These are phyloP conservation scores for Oscheius sp. DNA, from an alignment of 2,888 invertebrate species.

Conservation along the genomic window DNA sequence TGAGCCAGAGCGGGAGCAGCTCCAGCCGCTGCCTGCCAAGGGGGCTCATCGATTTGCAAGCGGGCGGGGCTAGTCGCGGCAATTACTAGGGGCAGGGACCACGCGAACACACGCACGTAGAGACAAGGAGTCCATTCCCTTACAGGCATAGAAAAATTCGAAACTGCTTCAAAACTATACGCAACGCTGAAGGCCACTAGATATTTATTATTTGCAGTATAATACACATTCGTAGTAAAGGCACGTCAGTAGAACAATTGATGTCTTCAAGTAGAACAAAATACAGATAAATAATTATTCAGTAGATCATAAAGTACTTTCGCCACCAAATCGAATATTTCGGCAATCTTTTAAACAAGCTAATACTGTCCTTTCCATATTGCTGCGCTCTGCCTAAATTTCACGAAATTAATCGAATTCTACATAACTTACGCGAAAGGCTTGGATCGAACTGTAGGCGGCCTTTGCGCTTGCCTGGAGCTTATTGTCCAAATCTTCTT, in stretches of 20 bases:
- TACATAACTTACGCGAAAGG: not conserved
- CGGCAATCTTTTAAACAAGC: not conserved
- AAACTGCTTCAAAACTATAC: too few relatives aligned
- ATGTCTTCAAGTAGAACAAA: too few relatives aligned
- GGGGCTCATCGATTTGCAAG: slow-evolving; percentile 12
- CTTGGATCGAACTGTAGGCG: not conserved
- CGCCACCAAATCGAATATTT: not conserved
- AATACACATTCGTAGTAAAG: too few relatives aligned
- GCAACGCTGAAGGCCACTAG: too few relatives aligned
- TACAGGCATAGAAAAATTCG: not conserved
- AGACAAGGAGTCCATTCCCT: not conserved
- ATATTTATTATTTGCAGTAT: too few relatives aligned
- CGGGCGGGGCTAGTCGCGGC: not conserved
- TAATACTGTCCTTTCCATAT: not conserved
- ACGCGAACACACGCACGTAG: not conserved
- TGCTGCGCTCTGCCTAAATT: slow-evolving; percentile 8
- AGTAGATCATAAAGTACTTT: too few relatives aligned
- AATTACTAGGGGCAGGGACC: slow-evolving; percentile 15
- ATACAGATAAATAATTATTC: too few relatives aligned
- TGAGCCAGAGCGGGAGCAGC: slow-evolving; percentile 17
- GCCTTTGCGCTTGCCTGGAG: not conserved
- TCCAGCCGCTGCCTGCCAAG: not conserved
- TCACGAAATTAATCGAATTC: not conserved
- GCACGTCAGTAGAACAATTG: too few relatives aligned
- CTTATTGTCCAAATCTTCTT: slow-evolving; percentile 4